Conservation (phyloP, 2,888 invertebrate genomes). For the Crioceris asparagi region DNA sequence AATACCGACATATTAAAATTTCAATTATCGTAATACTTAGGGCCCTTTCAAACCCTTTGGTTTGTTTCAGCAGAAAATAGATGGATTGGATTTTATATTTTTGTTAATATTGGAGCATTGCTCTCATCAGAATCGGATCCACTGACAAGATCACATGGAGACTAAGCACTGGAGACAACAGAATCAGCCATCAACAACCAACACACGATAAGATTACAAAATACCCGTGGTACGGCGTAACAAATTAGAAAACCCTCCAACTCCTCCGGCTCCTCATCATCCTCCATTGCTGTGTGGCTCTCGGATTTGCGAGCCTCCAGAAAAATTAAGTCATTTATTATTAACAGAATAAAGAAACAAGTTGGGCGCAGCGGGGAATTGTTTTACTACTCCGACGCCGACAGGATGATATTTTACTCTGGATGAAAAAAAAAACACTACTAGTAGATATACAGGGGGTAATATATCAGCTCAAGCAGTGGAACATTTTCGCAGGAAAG, state of each 20-base stretch:
- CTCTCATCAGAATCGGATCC: too few species aligned
- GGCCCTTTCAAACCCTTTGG: too few species aligned
- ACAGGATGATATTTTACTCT: conserved; percentile 1
- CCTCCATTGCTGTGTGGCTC: too few species aligned
- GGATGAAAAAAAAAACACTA: neutral
- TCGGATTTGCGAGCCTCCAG: conserved; percentile 34
- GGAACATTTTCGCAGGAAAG: too few species aligned
- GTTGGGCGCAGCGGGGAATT: conserved; percentile 30
- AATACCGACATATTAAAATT: too few species aligned
- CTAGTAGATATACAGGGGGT: neutral
- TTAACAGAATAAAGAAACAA: conserved; percentile 34
- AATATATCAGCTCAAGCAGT: neutral
- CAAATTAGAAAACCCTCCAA: conserved; percentile 34
- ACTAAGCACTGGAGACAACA: too few species aligned
- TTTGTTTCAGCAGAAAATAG: too few species aligned
- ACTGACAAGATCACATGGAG: too few species aligned
- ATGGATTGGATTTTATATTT: too few species aligned
- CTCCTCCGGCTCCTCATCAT: conserved; percentile 29
- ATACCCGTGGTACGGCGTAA: conserved; percentile 32
- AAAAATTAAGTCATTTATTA: conserved; percentile 39
- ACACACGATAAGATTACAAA: conserved; percentile 31
- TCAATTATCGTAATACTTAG: too few species aligned
- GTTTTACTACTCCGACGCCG: conserved; percentile 23
- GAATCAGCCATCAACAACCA: too few species aligned
- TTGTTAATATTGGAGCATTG: too few species aligned